These are phyloP conservation scores for Scotopteryx bipunctaria DNA, from an alignment of 2,888 invertebrate genomes.

Conservation along the genomic window DNA sequence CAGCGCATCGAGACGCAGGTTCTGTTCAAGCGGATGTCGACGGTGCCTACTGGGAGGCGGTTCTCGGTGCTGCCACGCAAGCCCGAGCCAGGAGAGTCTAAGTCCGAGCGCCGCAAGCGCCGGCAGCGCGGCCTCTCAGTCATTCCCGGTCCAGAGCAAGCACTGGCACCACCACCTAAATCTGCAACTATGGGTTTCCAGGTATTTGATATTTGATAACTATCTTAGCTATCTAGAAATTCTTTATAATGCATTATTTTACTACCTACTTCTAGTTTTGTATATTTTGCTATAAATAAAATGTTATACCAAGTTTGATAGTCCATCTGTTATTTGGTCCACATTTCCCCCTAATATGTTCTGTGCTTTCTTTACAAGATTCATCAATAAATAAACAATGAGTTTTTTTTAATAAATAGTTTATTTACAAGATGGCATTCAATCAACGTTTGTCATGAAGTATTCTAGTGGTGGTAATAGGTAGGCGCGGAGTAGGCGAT, in stretches of 20 bases:
- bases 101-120: conserved; percentile 58
- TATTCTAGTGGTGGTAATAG: conserved; percentile 55
- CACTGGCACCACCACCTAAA: conserved; percentile 59
- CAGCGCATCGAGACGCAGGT: conserved; percentile 64
- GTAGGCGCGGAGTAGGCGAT: conserved; percentile 32
- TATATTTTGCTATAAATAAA: conserved; percentile 11
- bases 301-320: conserved; percentile 10
- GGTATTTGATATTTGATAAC: conserved; percentile 62
- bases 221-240: conserved; percentile 4
- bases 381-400: conserved; percentile 17
- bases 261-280: conserved; percentile 1
- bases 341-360: too few relatives aligned
- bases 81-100: conserved; percentile 44
- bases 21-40: conserved; percentile 72
- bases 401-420: conserved; percentile 49
- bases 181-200: conserved; percentile 64
- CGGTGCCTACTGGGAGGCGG: conserved; percentile 64
- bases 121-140: conserved; percentile 68
- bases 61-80: conserved; percentile 69
- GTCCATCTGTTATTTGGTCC: not conserved
- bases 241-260: not conserved
- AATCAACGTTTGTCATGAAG: conserved; percentile 32
- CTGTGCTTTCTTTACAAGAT: too few relatives aligned
- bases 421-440: conserved; percentile 58
- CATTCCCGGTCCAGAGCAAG: conserved; percentile 63